A percentile compares a stretch with the other conserved stretches of the same genome.
Evolutionary conservation across 2,113 vertebrate genomes (phyloP).

Genomic region (Brachypteracias leptosomus): DNA sequence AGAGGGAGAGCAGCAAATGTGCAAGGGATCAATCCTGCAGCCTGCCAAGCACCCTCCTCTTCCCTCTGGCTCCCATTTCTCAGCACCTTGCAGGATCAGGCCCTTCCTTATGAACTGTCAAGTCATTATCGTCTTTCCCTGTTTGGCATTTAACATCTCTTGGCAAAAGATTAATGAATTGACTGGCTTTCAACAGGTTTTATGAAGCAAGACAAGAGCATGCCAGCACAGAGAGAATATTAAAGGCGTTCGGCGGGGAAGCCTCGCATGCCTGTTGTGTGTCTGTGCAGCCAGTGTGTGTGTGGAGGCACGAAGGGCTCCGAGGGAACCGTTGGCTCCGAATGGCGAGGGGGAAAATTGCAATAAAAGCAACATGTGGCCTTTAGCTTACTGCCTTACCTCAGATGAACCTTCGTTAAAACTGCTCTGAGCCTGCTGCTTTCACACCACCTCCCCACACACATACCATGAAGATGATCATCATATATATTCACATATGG

Average conservation of each 20-base stretch:
- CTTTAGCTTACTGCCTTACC: constrained; percentile 58
- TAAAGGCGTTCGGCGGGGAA: not conserved
- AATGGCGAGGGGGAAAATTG: not conserved
- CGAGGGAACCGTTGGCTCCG: not conserved
- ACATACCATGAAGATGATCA: not conserved
- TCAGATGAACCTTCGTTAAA: constrained; percentile 29
- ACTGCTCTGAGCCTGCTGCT: not conserved
- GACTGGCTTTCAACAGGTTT: constrained; percentile 65
- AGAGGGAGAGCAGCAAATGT: not conserved
- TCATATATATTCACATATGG: not conserved
- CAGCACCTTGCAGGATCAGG: constrained; percentile 13
- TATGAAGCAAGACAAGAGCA: constrained; percentile 59
- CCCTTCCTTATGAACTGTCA: constrained; percentile 24
- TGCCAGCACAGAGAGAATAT: constrained; percentile 43
- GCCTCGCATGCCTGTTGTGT: constrained; percentile 21
- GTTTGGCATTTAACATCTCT: constrained; percentile 37
- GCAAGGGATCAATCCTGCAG: not conserved
- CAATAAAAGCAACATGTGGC: constrained; percentile 64
- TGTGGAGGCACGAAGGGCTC: constrained; percentile 54
- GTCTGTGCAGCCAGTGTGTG: not conserved
- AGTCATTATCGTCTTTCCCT: constrained; percentile 31
- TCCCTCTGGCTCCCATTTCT: not conserved
- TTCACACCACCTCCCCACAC: not conserved
- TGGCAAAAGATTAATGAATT: constrained; percentile 69
- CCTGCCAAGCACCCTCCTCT: not conserved